Conservation (phyloP, 2,888 invertebrate species). For the Aleiodes testaceus region DNA sequence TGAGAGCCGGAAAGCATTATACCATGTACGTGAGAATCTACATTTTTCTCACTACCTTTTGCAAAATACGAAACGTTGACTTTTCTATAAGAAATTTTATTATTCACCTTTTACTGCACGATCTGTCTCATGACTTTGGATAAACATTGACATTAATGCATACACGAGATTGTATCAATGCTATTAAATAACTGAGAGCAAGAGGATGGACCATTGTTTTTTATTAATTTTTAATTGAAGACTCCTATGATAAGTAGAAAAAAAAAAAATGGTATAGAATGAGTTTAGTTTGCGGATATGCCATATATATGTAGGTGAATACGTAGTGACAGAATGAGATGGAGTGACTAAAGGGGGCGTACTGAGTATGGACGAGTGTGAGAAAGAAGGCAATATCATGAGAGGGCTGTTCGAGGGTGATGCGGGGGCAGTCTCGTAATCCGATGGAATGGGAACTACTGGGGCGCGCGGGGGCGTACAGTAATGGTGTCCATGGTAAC, state of each 20-base stretch:
- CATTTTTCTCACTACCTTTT: slow-evolving; percentile 23
- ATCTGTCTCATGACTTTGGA: slow-evolving; percentile 5
- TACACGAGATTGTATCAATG: not conserved
- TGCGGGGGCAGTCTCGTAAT: slow-evolving; percentile 14
- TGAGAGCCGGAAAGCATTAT: slow-evolving; percentile 28
- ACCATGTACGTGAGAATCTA: slow-evolving; percentile 26
- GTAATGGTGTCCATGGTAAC: slow-evolving; percentile 71
- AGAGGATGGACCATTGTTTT: slow-evolving; percentile 30
- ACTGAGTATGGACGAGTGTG: slow-evolving; percentile 38
- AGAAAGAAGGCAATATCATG: slow-evolving; percentile 41
- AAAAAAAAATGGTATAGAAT: slow-evolving; percentile 47
- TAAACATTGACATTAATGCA: not conserved
- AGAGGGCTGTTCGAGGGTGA: slow-evolving; percentile 30
- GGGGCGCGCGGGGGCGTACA: slow-evolving; percentile 66
- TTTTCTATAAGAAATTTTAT: not conserved
- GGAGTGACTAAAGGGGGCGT: slow-evolving; percentile 61
- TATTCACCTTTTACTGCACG: not conserved
- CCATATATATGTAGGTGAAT: slow-evolving; percentile 35
- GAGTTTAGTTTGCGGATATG: slow-evolving; percentile 38
- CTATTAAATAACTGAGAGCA: not conserved
- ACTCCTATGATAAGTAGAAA: slow-evolving; percentile 49
- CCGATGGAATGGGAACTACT: slow-evolving; percentile 49
- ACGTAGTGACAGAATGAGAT: slow-evolving; percentile 65
- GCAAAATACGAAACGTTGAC: not conserved
- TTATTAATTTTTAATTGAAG: slow-evolving; percentile 51